Conservation (phyloP, 2,113 vertebrate genomes). For the Sapayoa aenigma region DNA sequence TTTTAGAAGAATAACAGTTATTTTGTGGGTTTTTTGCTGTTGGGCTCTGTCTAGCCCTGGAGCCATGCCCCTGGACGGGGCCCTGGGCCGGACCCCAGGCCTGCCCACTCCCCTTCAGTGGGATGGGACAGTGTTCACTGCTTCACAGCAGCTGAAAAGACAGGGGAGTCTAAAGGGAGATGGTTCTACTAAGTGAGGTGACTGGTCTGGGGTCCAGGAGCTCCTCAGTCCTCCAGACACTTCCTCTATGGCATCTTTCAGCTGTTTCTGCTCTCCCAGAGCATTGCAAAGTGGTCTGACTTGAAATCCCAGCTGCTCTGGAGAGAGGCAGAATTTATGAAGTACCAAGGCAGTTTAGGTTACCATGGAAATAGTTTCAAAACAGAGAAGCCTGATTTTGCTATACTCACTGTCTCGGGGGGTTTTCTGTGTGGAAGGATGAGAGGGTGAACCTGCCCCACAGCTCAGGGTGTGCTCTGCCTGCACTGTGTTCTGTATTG, state of each 20-base stretch:
- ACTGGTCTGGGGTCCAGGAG: not conserved
- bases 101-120: not conserved
- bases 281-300: not conserved
- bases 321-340: not conserved
- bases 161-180: rapidly evolving
- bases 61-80: not conserved
- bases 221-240: not conserved
- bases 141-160: not conserved
- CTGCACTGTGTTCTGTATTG: not conserved
- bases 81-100: not conserved
- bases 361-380: not conserved
- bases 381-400: not conserved
- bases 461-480: slow-evolving; percentile 31
- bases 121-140: rapidly evolving
- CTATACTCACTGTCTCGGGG: not conserved
- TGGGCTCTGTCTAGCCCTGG: not conserved
- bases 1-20: not conserved
- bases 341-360: not conserved
- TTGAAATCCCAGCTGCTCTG: not conserved
- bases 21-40: rapidly evolving
- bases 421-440: not conserved
- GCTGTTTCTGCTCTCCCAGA: not conserved
- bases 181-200: not conserved
- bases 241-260: not conserved
- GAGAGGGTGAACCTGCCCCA: slow-evolving; percentile 48